phyloP scores from a whole-genome alignment of 1,140 invertebrate species.

The Brachionus rubens region DNA sequence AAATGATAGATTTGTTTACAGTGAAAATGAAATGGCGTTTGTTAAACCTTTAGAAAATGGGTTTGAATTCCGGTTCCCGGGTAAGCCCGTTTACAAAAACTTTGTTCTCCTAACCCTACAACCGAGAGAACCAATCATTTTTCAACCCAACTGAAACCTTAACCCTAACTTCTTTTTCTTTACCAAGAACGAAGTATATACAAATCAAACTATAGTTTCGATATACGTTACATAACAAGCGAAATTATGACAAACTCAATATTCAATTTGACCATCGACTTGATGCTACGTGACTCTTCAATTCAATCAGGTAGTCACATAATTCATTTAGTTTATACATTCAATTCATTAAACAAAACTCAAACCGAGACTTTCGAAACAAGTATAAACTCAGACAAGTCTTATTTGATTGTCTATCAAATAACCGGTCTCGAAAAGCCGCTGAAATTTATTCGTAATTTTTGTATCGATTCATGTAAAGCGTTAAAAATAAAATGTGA shows the following conservation, averaged over 20 bases:
- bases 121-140: too few relatives aligned
- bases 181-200: conserved; percentile 44
- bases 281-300: not conserved
- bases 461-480: conserved; percentile 23
- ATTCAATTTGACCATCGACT: conserved; percentile 4
- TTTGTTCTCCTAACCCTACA: too few relatives aligned
- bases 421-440: not conserved
- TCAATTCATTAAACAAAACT: not conserved
- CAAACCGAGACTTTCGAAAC: not conserved
- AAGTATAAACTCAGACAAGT: not conserved
- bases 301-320: not conserved
- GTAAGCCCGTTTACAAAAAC: too few relatives aligned
- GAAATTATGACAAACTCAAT: not conserved
- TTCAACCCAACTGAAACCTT: too few relatives aligned
- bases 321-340: not conserved
- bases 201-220: conserved; percentile 1
- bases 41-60: not conserved
- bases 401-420: not conserved
- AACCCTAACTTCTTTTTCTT: too few relatives aligned
- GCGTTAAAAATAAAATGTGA: not conserved
- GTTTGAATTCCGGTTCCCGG: conserved; percentile 17
- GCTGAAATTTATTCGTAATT: conserved; percentile 8
- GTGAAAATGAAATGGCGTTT: not conserved
- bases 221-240: not conserved
- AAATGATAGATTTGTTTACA: not conserved